Evolutionary conservation across 2,888 invertebrate species (phyloP), one percentile per base, ranked within the genome.

Genomic region (Caenorhabditis japonica): DNA sequence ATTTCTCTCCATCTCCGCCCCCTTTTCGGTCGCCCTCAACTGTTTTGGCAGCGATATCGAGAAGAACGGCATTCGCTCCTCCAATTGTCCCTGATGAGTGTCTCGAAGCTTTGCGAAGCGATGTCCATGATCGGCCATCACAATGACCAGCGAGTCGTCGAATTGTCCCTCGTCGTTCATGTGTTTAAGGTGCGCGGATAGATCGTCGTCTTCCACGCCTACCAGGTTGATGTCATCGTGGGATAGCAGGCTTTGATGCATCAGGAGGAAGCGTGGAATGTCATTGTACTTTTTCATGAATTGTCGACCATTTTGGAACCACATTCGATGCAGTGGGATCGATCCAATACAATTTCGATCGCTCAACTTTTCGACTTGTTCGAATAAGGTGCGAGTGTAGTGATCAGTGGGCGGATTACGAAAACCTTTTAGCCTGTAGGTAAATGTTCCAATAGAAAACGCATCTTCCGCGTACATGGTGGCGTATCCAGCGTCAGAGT

Each of bases 121-220:
- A 70, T 93, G 92, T 0, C 96, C 96, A 88, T 97, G 96, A 89
- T 97, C 96, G 4, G 94, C 93, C 94, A 96, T 94, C 3, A 96
- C 87, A 59, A 96, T 91, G 0, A 97, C 88, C 76, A 96, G 87
- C 0, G 95, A 94, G 81, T 94, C 92, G 74, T 94, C 92, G 17
- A 94, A 89, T 38, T 91, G 89, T 0, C 92, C 77, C 60, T 64
- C 73, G 8, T 74, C 58, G 34, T 75, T 43, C 76, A 81, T 77
- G 7, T 60, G 43, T 15, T 53, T 58, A 68, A 87, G 73, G 73
- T 82, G 80, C 12, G 47, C 60, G 10, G 51, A 38, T 23, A 87
- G 49, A 55, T 84, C 83, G 4, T 78, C 81, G 49, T 87, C 87
- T 47, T 81, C 80, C 33, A 74, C 79, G 23, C 92, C 92, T 33